Evolutionary conservation across 35 echinoderm and acorn worm genomes (phyloP).

Genomic region (Heliocidaris tuberculata): DNA sequence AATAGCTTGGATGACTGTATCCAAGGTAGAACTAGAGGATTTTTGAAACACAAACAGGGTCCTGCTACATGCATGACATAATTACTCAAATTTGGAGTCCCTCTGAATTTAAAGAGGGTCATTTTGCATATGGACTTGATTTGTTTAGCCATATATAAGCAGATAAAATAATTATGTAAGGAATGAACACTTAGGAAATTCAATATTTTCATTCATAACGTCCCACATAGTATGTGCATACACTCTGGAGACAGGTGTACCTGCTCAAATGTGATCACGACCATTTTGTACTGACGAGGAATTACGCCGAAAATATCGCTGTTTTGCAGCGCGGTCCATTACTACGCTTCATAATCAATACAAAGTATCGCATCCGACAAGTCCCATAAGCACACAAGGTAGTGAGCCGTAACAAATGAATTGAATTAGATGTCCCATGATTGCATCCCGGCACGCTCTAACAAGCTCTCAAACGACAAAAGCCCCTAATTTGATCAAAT

Average conservation of each 20-base stretch:
- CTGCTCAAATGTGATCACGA: background rate
- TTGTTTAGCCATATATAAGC: no score
- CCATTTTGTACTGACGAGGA: background rate
- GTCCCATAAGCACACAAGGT: conserved; percentile 17
- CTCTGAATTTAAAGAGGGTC: no score
- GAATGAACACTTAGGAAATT: background rate
- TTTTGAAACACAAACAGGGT: no score
- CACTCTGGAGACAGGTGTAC: background rate
- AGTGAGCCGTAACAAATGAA: conserved; percentile 37
- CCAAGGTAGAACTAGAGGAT: background rate
- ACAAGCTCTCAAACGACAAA: conserved; percentile 31
- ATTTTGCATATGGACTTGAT: no score
- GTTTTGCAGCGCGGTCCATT: background rate
- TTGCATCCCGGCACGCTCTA: conserved; percentile 12
- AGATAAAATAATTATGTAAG: background rate
- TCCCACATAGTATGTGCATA: background rate
- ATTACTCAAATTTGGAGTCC: no score
- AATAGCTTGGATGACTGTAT: background rate
- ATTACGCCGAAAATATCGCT: background rate
- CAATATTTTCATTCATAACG: background rate
- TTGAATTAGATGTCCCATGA: conserved; percentile 25
- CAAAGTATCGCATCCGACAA: conserved; percentile 35
- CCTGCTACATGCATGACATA: no score
- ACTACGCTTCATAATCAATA: conserved; percentile 21
- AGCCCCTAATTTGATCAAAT: conserved; percentile 40